Percentiles rank a stretch among this genome's conserved stretches.
Evolutionary conservation across 2,113 vertebrate genomes (phyloP).

Genomic region (Podilymbus podiceps): DNA sequence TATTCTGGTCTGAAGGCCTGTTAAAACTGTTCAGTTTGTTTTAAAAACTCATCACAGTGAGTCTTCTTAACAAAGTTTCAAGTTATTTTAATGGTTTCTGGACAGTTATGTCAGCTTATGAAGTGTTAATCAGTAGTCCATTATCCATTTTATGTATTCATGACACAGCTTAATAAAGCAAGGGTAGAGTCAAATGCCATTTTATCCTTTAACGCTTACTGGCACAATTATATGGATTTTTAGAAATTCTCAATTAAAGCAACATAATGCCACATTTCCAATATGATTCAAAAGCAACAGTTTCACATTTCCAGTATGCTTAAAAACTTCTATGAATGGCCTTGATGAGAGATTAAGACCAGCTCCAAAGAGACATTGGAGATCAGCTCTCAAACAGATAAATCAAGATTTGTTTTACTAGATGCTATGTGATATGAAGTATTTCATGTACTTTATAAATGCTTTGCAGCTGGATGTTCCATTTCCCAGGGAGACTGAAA

Average conservation of each 20-base stretch:
- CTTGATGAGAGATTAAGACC: constrained; percentile 19
- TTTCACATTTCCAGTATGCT: neutral
- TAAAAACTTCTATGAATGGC: neutral
- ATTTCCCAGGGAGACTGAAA: constrained; percentile 18
- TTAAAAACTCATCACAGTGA: neutral
- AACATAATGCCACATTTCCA: neutral
- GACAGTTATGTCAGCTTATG: neutral
- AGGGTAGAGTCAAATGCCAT: neutral
- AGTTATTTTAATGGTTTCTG: neutral
- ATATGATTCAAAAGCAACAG: neutral
- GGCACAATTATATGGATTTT: neutral
- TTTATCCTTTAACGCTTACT: neutral
- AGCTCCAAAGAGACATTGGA: neutral
- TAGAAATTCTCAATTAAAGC: neutral
- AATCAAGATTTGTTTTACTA: constrained; percentile 24
- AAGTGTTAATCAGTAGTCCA: neutral
- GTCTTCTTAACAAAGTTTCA: neutral
- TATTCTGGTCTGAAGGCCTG: neutral
- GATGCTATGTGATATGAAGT: neutral
- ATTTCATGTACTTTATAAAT: constrained; percentile 10
- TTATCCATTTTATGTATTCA: neutral
- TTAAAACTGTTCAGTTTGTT: neutral
- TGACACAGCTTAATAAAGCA: neutral
- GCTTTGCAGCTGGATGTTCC: constrained; percentile 31
- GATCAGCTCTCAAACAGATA: constrained; percentile 2